Conservation (phyloP, 2,888 invertebrate genomes). For the Agrochola lota region DNA sequence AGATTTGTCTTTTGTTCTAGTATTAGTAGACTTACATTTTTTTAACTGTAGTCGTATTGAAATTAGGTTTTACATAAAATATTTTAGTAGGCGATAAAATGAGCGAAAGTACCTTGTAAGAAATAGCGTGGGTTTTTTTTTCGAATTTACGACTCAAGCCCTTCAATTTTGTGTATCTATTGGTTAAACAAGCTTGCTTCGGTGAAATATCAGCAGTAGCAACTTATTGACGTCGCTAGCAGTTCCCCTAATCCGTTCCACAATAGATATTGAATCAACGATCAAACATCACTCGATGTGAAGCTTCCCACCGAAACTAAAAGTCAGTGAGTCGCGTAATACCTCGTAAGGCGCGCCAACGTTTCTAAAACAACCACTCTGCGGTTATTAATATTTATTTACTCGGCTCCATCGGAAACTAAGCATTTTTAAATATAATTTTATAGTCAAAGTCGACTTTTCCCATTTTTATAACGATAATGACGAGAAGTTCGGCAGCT, state of each 20-base stretch:
- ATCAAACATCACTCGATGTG: constrained; percentile 66
- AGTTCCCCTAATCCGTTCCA: constrained; percentile 59
- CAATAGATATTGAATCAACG: constrained; percentile 72
- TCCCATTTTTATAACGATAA: constrained; percentile 80
- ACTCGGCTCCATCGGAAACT: constrained; percentile 63
- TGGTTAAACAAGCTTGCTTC: constrained; percentile 5
- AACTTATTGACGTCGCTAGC: constrained; percentile 40
- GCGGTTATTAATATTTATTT: constrained; percentile 78
- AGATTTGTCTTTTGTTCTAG: constrained; percentile 41
- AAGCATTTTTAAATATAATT: constrained; percentile 74
- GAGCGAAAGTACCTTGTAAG: background rate
- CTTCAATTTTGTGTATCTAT: constrained; percentile 13
- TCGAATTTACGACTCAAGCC: background rate
- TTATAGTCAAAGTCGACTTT: constrained; percentile 73
- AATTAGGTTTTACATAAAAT: constrained; percentile 17
- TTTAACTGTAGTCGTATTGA: constrained; percentile 7
- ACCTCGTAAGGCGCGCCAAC: constrained; percentile 73
- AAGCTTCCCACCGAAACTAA: constrained; percentile 68
- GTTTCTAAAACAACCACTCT: constrained; percentile 77
- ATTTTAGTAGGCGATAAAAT: constrained; percentile 13
- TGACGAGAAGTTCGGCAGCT: constrained; percentile 76
- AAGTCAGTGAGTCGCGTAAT: constrained; percentile 79
- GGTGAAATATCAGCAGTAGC: constrained; percentile 40
- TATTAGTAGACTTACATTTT: constrained; percentile 22
- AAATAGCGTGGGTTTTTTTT: background rate